Evolutionary conservation across 2,797 vertebrate genomes (phyloP).

Genomic region (Labeo calbasu): DNA sequence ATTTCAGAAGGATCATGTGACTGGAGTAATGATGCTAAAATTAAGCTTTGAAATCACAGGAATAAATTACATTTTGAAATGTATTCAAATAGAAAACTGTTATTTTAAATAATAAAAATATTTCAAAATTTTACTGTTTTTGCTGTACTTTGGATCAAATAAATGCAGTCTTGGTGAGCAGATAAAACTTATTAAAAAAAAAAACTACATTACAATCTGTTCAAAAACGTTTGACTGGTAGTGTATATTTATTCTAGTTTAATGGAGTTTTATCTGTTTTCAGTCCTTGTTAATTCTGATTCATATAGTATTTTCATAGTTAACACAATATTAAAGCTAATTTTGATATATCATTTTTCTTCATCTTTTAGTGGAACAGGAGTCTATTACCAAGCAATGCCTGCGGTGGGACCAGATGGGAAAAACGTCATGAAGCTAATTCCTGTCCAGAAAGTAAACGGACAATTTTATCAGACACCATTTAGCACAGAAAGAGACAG

Average conservation of each 20-base stretch:
- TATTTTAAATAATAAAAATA: no score
- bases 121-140: no score
- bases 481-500: constrained; percentile 23
- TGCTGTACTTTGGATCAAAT: no score
- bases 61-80: no score
- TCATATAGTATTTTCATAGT: background rate
- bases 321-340: background rate
- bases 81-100: no score
- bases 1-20: no score
- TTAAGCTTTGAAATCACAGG: no score
- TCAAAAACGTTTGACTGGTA: no score
- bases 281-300: background rate
- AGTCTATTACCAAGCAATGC: constrained; percentile 77
- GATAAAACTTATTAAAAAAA: no score
- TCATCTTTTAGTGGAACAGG: constrained; percentile 64
- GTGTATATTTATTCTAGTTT: background rate
- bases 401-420: constrained; percentile 73
- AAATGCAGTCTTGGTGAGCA: no score
- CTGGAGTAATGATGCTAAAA: no score
- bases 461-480: constrained; percentile 63
- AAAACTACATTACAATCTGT: no score
- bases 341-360: background rate
- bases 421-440: constrained; percentile 77
- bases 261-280: background rate
- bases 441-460: constrained; percentile 72